Percentiles rank a stretch among this genome's conserved stretches.
phyloP scores from a whole-genome alignment of 2,888 invertebrate genomes.

The Tachina fera region DNA sequence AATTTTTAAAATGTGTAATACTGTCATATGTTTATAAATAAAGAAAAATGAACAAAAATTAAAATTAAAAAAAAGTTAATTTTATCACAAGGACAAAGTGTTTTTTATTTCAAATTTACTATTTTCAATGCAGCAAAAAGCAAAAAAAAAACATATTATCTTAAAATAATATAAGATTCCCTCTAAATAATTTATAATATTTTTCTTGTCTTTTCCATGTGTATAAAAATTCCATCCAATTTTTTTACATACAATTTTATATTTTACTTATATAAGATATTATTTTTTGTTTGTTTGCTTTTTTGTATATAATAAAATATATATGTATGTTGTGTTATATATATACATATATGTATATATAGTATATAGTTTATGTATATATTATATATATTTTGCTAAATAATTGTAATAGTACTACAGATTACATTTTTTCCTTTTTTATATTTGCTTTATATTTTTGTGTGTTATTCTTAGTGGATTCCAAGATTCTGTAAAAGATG shows the following conservation, averaged over 20 bases:
- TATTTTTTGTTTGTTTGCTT: slow-evolving; percentile 65
- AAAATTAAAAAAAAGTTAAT: too few species aligned
- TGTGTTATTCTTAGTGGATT: slow-evolving; percentile 21
- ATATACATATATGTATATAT: slow-evolving; percentile 60
- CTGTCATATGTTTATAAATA: too few species aligned
- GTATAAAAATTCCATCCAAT: slow-evolving; percentile 65
- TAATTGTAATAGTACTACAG: slow-evolving; percentile 73
- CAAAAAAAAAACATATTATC: not conserved
- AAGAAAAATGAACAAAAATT: too few species aligned
- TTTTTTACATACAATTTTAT: slow-evolving; percentile 40
- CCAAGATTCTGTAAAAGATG: slow-evolving; percentile 45
- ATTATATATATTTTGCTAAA: slow-evolving; percentile 71
- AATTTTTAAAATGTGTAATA: too few species aligned
- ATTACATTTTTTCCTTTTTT: slow-evolving; percentile 56
- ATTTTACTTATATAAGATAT: slow-evolving; percentile 37
- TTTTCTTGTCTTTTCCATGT: slow-evolving; percentile 41
- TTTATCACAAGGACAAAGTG: too few species aligned
- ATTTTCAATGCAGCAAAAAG: not conserved
- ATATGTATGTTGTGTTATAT: slow-evolving; percentile 53
- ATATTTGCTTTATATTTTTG: slow-evolving; percentile 46
- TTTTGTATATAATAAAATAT: slow-evolving; percentile 69
- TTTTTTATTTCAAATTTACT: too few species aligned
- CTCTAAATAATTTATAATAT: slow-evolving; percentile 13
- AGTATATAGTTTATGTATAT: slow-evolving; percentile 65
- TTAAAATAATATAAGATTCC: slow-evolving; percentile 5